These are phyloP conservation scores for Serranus cabrilla DNA, from an alignment of 2,797 vertebrate species.

Conservation along the genomic window DNA sequence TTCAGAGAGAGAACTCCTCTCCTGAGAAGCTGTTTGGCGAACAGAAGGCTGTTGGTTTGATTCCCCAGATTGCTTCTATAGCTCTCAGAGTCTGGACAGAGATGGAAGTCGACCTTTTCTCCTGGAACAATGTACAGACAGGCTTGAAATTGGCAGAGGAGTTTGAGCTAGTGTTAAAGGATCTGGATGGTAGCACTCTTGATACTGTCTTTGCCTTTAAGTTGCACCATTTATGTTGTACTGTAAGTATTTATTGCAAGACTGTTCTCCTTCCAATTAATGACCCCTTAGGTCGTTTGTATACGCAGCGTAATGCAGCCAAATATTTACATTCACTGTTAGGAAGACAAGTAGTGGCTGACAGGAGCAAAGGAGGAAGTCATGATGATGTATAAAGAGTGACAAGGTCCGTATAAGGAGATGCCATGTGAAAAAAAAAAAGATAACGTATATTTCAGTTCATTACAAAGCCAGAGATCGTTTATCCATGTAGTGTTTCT, in stretches of 20 bases:
- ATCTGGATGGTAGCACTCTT: background rate
- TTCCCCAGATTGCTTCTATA: conserved; percentile 4
- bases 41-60: conserved; percentile 5
- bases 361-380: no score
- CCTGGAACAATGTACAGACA: background rate
- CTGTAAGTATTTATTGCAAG: background rate
- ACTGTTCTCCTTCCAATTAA: no score
- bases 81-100: conserved; percentile 8
- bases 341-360: no score
- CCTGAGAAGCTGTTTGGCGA: conserved; percentile 4
- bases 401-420: no score
- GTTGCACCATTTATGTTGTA: background rate
- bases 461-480: no score
- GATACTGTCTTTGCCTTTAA: background rate
- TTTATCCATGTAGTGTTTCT: no score
- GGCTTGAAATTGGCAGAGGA: background rate
- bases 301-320: no score
- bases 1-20: conserved; percentile 33
- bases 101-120: background rate
- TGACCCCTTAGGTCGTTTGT: no score
- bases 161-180: background rate
- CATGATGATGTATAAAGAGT: no score
- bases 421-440: no score
- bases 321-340: no score
- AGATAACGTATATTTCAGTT: no score